phyloP scores from a whole-genome alignment of 2,888 invertebrate genomes.

The Kryphioiulus occultus region DNA sequence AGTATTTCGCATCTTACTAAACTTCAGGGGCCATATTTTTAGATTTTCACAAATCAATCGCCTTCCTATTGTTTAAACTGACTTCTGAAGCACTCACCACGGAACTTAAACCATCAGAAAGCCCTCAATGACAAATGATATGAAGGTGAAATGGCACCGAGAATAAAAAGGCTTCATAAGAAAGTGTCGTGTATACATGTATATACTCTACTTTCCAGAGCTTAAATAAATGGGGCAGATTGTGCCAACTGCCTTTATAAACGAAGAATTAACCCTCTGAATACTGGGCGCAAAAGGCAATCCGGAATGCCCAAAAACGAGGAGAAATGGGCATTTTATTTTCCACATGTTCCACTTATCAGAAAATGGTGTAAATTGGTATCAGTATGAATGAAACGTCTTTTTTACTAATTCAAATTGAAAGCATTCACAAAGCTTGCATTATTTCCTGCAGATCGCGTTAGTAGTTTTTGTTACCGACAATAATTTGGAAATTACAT shows the following conservation, averaged over 20 bases:
- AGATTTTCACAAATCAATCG: slow-evolving; percentile 41
- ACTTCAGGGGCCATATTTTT: background rate
- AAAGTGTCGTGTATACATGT: background rate
- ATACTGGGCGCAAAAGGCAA: background rate
- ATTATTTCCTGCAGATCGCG: too few species aligned
- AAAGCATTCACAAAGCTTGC: too few species aligned
- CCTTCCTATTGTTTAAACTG: background rate
- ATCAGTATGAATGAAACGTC: too few species aligned
- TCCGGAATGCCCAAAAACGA: background rate
- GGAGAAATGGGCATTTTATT: background rate
- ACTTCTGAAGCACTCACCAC: background rate
- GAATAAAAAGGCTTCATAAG: background rate
- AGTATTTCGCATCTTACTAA: background rate
- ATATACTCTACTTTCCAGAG: background rate
- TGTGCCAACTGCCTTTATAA: background rate
- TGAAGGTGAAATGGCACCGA: slow-evolving; percentile 37
- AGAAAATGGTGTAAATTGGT: too few species aligned
- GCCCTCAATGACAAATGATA: background rate
- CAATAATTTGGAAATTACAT: too few species aligned
- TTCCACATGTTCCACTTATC: too few species aligned
- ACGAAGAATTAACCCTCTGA: background rate
- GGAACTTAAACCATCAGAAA: slow-evolving; percentile 19
- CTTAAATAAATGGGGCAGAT: background rate
- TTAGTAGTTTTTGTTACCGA: too few species aligned
- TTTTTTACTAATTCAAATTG: too few species aligned